Conservation (phyloP, 2,888 invertebrate species). For the Drosophila mimetica region DNA sequence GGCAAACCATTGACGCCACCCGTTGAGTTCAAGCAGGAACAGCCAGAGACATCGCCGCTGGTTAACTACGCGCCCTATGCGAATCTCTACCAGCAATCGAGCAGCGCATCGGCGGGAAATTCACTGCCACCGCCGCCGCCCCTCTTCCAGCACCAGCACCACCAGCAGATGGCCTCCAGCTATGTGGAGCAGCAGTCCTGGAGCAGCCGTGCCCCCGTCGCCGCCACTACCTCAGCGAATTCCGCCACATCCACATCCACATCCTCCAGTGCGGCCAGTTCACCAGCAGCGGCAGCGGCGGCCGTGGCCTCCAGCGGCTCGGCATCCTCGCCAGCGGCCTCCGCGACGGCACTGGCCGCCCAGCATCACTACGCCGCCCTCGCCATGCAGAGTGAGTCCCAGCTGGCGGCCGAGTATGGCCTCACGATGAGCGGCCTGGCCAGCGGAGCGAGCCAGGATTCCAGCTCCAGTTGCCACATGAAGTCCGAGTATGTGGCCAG, state of each 20-base stretch:
- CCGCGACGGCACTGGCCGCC: constrained; percentile 22
- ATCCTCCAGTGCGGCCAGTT: constrained; percentile 45
- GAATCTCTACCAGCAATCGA: constrained; percentile 73
- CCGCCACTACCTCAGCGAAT: constrained; percentile 63
- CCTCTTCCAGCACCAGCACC: constrained; percentile 60
- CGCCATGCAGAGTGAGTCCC: constrained; percentile 81
- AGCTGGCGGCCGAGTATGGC: constrained; percentile 79
- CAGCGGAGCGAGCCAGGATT: constrained; percentile 57
- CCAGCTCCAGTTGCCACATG: constrained; percentile 63
- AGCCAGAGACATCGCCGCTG: constrained; percentile 54
- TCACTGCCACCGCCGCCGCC: constrained; percentile 55
- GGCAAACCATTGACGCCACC: constrained; percentile 28
- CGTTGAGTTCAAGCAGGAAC: constrained; percentile 77
- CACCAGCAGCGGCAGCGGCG: constrained; percentile 9
- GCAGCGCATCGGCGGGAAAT: neutral
- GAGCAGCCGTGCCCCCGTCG: constrained; percentile 55
- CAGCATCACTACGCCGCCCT: constrained; percentile 75
- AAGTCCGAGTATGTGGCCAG: constrained; percentile 76
- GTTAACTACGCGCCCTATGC: constrained; percentile 64
- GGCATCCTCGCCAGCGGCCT: constrained; percentile 12
- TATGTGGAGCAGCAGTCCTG: constrained; percentile 46
- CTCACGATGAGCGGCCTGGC: constrained; percentile 75
- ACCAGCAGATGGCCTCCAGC: constrained; percentile 45
- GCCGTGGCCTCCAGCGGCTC: constrained; percentile 14
- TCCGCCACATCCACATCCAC: constrained; percentile 14